These are phyloP conservation scores for Gymnodraco acuticeps DNA, from an alignment of 2,797 vertebrate species.

Conservation along the genomic window DNA sequence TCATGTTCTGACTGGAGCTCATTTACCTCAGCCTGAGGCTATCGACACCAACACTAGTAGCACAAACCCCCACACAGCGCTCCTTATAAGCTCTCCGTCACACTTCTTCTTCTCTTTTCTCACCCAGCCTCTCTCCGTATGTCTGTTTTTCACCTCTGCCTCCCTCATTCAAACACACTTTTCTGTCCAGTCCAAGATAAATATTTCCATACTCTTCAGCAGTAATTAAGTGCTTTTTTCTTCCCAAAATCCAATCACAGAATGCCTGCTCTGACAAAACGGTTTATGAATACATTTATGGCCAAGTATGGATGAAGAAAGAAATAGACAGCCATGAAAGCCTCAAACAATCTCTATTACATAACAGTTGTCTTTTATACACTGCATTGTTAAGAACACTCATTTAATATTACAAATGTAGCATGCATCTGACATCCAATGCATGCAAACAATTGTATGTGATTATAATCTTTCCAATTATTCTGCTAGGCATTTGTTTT, in stretches of 20 bases:
- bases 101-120: conserved; percentile 16
- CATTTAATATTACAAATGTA: neutral
- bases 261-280: conserved; percentile 21
- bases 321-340: conserved; percentile 32
- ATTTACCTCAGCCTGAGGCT: conserved; percentile 62
- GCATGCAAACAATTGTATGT: neutral
- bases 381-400: neutral
- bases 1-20: conserved; percentile 64
- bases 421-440: neutral
- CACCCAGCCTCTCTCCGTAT: conserved; percentile 9
- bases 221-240: conserved; percentile 53
- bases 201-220: conserved; percentile 34
- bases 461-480: neutral
- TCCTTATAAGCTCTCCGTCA: conserved; percentile 44
- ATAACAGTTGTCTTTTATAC: neutral
- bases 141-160: conserved; percentile 15
- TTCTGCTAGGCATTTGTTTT: neutral
- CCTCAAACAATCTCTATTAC: conserved; percentile 7
- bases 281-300: conserved; percentile 50
- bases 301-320: conserved; percentile 31
- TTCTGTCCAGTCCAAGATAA: conserved; percentile 32
- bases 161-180: conserved; percentile 13
- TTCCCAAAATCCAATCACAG: conserved; percentile 44
- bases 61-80: neutral
- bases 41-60: conserved; percentile 24